phyloP scores from a whole-genome alignment of 2,113 vertebrate species.

The Lamprotornis superbus region DNA sequence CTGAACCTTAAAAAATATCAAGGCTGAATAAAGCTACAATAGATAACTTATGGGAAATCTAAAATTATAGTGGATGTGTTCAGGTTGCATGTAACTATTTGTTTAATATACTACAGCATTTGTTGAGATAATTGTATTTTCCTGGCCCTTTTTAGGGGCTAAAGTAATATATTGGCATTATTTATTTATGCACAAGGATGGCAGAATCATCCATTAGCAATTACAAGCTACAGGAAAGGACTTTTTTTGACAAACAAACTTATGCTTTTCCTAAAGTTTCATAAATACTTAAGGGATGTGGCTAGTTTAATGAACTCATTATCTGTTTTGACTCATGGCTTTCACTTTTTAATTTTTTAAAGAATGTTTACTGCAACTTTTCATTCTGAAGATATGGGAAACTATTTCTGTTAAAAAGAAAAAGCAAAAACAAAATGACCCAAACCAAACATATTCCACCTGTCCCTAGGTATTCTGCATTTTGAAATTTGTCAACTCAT shows the following conservation, averaged over 20 bases:
- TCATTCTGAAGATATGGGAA: neutral
- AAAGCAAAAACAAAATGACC: neutral
- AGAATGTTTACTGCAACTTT: neutral
- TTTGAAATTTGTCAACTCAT: neutral
- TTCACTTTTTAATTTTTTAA: neutral
- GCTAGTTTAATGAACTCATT: neutral
- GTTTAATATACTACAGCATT: neutral
- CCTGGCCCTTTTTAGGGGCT: slow-evolving; percentile 10
- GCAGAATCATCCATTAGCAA: slow-evolving; percentile 2
- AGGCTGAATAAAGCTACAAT: neutral
- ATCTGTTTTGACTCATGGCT: neutral
- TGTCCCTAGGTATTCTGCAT: neutral
- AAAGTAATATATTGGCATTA: slow-evolving; percentile 15
- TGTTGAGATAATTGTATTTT: slow-evolving; percentile 1
- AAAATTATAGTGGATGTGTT: neutral
- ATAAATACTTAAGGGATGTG: neutral
- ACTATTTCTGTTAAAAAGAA: neutral
- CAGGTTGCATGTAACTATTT: neutral
- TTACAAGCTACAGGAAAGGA: neutral
- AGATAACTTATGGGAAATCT: neutral
- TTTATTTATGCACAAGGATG: slow-evolving; percentile 26
- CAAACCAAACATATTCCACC: neutral
- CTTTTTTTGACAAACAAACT: neutral
- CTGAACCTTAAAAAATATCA: neutral
- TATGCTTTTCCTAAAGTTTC: neutral